These are phyloP conservation scores for Gambusia yucatana DNA, from an alignment of 2,797 vertebrate genomes.

Conservation along the genomic window DNA sequence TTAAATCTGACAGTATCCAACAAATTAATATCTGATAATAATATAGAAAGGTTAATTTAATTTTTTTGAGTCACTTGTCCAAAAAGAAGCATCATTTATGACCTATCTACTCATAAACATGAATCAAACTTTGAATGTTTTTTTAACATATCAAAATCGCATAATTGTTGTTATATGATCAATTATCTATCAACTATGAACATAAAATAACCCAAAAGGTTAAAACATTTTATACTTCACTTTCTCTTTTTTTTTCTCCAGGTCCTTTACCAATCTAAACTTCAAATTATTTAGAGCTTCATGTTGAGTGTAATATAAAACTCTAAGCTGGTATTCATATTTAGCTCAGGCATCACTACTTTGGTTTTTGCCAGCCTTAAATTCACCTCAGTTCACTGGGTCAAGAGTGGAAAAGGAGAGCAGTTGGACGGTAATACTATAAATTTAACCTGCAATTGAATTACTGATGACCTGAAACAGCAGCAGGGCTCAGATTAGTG, in stretches of 20 bases:
- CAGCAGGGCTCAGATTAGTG: background rate
- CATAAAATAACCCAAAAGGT: background rate
- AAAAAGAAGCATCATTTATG: background rate
- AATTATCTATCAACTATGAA: background rate
- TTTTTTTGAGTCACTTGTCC: background rate
- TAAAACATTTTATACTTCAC: background rate
- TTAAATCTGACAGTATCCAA: background rate
- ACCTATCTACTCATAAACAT: background rate
- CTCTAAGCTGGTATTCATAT: background rate
- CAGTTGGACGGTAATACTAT: conserved; percentile 16
- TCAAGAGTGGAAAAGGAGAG: conserved; percentile 22
- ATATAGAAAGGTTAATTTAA: background rate
- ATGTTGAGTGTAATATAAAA: background rate
- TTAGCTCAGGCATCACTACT: background rate
- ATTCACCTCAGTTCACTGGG: conserved; percentile 20
- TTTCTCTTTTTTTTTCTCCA: background rate
- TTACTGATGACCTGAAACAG: conserved; percentile 15
- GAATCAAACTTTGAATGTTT: background rate
- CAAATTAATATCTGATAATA: background rate
- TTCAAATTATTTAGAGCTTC: background rate
- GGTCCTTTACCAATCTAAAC: background rate
- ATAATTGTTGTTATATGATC: background rate
- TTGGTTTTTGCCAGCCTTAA: background rate
- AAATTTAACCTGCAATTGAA: conserved; percentile 36
- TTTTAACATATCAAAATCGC: background rate